phyloP scores from a whole-genome alignment of 2,888 invertebrate species.

The Pachliopta kotzebuea region DNA sequence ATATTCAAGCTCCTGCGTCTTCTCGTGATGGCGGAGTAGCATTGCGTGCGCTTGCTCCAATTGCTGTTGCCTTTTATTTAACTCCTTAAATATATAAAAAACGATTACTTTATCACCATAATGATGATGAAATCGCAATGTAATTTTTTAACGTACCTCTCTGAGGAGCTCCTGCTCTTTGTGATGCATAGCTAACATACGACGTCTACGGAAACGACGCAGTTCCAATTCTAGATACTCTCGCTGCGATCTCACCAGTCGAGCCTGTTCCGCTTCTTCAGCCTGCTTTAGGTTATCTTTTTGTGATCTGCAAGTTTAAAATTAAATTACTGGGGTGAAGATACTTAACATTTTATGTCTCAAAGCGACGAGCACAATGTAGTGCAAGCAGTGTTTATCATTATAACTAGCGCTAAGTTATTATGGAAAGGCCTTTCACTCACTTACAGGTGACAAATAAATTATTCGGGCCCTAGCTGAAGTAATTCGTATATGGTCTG shows the following conservation, averaged over 20 bases:
- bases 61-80: slow-evolving; percentile 96
- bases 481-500: too few relatives aligned
- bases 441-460: too few relatives aligned
- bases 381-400: too few relatives aligned
- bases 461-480: too few relatives aligned
- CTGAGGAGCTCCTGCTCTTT: slow-evolving; percentile 94
- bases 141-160: slow-evolving; percentile 83
- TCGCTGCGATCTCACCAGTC: slow-evolving; percentile 92
- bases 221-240: slow-evolving; percentile 96
- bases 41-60: slow-evolving; percentile 96
- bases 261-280: slow-evolving; percentile 94
- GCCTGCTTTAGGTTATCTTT: slow-evolving; percentile 95
- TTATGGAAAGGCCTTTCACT: too few relatives aligned
- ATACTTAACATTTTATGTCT: not conserved
- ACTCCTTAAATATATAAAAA: slow-evolving; percentile 83
- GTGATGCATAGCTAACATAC: slow-evolving; percentile 91
- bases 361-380: too few relatives aligned
- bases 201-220: slow-evolving; percentile 94
- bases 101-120: not conserved
- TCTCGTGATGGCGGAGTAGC: slow-evolving; percentile 97
- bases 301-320: slow-evolving; percentile 82
- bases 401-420: too few relatives aligned
- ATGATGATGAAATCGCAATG: not conserved
- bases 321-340: not conserved
- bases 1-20: slow-evolving; percentile 97